phyloP scores from a whole-genome alignment of 2,888 invertebrate species.

The Anarsia innoxiella region DNA sequence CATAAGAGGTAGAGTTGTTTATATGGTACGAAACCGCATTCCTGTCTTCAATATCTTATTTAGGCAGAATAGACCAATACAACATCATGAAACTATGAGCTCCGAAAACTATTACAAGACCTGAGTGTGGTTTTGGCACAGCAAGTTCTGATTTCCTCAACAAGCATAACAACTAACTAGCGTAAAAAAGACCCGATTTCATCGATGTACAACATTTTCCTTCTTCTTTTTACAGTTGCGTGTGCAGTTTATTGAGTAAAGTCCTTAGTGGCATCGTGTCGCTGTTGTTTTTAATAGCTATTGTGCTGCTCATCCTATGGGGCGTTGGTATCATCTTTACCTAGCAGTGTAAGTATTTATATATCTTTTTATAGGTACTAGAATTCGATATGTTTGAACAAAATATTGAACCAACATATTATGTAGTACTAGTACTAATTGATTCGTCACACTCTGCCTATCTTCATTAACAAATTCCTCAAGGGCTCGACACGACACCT shows the following conservation, averaged over 20 bases:
- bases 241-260: conserved; percentile 56
- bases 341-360: conserved; percentile 18
- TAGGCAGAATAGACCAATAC: too few relatives aligned
- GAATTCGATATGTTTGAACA: neutral
- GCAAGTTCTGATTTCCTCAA: too few relatives aligned
- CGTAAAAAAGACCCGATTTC: neutral
- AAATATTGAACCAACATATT: neutral
- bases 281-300: conserved; percentile 45
- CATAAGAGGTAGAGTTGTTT: too few relatives aligned
- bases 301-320: conserved; percentile 56
- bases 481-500: too few relatives aligned
- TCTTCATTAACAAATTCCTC: neutral
- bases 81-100: too few relatives aligned
- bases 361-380: neutral
- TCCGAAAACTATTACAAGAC: too few relatives aligned
- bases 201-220: neutral
- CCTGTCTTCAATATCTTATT: too few relatives aligned
- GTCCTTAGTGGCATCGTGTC: conserved; percentile 49
- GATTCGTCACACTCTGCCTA: neutral
- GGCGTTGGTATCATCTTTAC: conserved; percentile 41
- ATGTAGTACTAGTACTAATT: neutral
- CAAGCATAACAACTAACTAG: too few relatives aligned
- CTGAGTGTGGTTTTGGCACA: too few relatives aligned
- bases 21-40: too few relatives aligned
- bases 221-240: conserved; percentile 34